Evolutionary conservation across 2,797 vertebrate genomes (phyloP), one percentile per base, ranked within the genome.

Genomic region (Centropyge bicolor): DNA sequence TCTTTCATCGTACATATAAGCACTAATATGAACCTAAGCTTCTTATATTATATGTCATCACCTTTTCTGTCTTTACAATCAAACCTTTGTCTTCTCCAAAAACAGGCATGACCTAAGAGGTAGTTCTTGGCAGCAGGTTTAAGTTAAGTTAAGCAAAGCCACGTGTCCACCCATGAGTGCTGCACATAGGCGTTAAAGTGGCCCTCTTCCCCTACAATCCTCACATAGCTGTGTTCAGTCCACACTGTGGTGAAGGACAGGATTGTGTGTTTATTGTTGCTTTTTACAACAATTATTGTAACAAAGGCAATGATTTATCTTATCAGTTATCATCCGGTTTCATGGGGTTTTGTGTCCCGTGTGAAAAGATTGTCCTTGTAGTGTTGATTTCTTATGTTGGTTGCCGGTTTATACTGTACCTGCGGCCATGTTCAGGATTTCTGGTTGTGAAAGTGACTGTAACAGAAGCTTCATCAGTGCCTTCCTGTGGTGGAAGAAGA

Each of bases 401-500:
- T 20, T 54, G 19, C 22, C 27, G 8, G 7, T 31, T 77, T 51
- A 11, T 10, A 10, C 17, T 11, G 4, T 45, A 52, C 22, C 36
- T 55, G 71, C 52, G 8, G 41, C 27, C 17, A 2, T 45, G 61
- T 31, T 68, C 8, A 11, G 36, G 24, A 31, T 70, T 73, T 8
- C 6, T 45, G 31, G 24, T 36, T 45, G n/a, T 51, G 13, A 52
- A 31, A 27, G 14, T 38, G 27, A 12, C 40, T n/a, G 36, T 14
- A 36, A 41, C 49, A 22, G 62, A 16, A 61, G 31, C 14, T 9
- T 51, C 52, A n/a, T 41, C 57, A 10, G n/a, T 46, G 1, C 45
- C 43, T 67, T 76, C 63, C 24, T 62, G 66, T 38, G 56, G 11
- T 8, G 19, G 35, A 70, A 19, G 69, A 74, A 57, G 66, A 71